A percentile compares a stretch with the other conserved stretches of the same genome.
These are phyloP conservation scores for Darevskia nairensis DNA, from an alignment of 2,797 vertebrate species.

Conservation along the genomic window DNA sequence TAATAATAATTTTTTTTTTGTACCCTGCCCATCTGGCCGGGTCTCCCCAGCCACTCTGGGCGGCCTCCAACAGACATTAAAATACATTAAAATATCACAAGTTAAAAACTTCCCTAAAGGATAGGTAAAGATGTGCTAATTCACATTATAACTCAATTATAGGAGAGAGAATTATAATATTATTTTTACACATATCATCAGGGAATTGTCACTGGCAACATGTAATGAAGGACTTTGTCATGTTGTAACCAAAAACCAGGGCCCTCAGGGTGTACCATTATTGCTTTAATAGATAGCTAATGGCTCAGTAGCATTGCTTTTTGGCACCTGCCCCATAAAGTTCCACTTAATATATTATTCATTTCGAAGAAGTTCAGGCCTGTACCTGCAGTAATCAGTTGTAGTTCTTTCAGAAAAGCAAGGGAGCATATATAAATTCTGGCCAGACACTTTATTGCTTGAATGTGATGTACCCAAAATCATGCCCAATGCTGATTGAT, in stretches of 20 bases:
- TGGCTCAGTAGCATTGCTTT: slow-evolving; percentile 9
- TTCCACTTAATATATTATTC: slow-evolving; percentile 32
- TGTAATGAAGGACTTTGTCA: not conserved
- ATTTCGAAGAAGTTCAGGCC: slow-evolving; percentile 14
- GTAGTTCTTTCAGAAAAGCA: slow-evolving; percentile 13
- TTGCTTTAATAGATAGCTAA: slow-evolving; percentile 16
- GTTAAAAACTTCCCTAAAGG: no score
- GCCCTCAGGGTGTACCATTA: not conserved
- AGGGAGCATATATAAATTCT: slow-evolving; percentile 14
- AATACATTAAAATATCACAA: no score
- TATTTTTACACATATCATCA: slow-evolving; percentile 12
- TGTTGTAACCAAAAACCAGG: not conserved
- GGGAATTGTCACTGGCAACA: not conserved
- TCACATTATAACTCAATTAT: slow-evolving; percentile 3
- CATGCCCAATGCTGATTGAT: not conserved
- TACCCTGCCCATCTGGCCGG: no score
- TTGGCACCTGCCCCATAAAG: not conserved
- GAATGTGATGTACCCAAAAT: slow-evolving; percentile 21
- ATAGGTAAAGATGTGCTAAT: not conserved
- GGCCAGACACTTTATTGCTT: slow-evolving; percentile 7
- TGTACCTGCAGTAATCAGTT: slow-evolving; percentile 24
- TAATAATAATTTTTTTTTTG: no score
- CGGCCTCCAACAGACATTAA: no score
- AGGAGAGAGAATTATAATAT: not conserved
- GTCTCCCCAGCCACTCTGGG: no score